A percentile compares a stretch with the other conserved stretches of the same genome.
Conservation (phyloP, 1,140 invertebrate genomes). For the Reticulitermes speratus region DNA sequence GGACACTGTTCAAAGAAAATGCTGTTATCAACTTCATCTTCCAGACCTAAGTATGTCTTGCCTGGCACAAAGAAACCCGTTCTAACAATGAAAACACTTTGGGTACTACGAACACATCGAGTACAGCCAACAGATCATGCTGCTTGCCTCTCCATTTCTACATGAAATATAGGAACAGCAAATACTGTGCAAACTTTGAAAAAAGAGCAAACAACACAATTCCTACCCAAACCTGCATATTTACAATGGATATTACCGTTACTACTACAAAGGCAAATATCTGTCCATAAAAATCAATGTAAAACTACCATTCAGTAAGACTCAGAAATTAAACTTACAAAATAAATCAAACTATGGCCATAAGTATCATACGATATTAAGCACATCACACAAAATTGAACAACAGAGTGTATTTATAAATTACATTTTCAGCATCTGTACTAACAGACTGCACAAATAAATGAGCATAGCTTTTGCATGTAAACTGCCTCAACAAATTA, state of each 20-base stretch:
- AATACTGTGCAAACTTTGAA: conserved; percentile 1
- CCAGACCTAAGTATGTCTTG: too few relatives aligned
- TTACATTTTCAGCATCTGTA: neutral
- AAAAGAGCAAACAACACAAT: neutral
- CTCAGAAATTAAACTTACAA: neutral
- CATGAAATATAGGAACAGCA: neutral
- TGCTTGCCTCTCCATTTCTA: neutral
- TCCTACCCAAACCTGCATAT: neutral
- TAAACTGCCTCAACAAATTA: neutral
- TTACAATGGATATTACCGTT: conserved; percentile 7
- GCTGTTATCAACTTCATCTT: too few relatives aligned
- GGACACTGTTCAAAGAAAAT: too few relatives aligned
- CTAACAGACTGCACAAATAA: neutral
- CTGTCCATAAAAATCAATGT: neutral
- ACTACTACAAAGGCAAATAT: neutral
- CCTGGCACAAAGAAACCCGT: neutral
- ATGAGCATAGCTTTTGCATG: neutral
- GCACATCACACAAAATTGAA: neutral
- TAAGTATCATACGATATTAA: neutral
- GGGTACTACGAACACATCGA: neutral
- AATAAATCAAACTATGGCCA: neutral
- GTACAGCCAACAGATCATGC: neutral
- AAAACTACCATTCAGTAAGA: neutral
- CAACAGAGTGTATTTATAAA: neutral
- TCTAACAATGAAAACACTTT: neutral